phyloP scores from a whole-genome alignment of 2,888 invertebrate species.

The Parnassius mnemosyne region DNA sequence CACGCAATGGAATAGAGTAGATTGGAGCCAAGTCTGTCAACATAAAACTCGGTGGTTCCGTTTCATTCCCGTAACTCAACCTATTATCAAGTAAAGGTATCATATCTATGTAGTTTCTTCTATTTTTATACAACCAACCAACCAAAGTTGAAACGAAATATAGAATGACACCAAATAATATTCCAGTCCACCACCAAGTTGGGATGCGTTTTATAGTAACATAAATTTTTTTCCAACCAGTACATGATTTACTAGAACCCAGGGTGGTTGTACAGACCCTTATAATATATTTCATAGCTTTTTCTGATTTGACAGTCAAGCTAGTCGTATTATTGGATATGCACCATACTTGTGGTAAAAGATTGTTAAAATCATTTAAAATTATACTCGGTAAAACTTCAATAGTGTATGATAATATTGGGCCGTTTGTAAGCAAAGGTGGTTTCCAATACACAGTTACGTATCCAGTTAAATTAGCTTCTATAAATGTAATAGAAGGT shows the following conservation, averaged over 20 bases:
- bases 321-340: constrained; percentile 40
- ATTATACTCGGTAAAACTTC: constrained; percentile 52
- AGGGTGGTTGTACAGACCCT: constrained; percentile 48
- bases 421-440: constrained; percentile 59
- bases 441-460: constrained; percentile 58
- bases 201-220: constrained; percentile 31
- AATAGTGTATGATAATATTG: constrained; percentile 60
- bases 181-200: constrained; percentile 48
- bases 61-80: constrained; percentile 44
- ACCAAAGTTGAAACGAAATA: constrained; percentile 42
- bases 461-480: constrained; percentile 41
- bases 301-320: constrained; percentile 36
- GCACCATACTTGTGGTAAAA: constrained; percentile 55
- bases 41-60: constrained; percentile 52
- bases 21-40: constrained; percentile 51
- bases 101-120: constrained; percentile 39
- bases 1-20: constrained; percentile 42
- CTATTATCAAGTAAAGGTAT: constrained; percentile 52
- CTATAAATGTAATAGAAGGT: constrained; percentile 40
- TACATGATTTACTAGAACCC: constrained; percentile 44
- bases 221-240: constrained; percentile 33
- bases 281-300: constrained; percentile 43
- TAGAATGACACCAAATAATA: constrained; percentile 49
- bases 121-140: constrained; percentile 41
- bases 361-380: constrained; percentile 36